Evolutionary conservation across 2,797 vertebrate genomes (phyloP).

Genomic region (Characodon lateralis): DNA sequence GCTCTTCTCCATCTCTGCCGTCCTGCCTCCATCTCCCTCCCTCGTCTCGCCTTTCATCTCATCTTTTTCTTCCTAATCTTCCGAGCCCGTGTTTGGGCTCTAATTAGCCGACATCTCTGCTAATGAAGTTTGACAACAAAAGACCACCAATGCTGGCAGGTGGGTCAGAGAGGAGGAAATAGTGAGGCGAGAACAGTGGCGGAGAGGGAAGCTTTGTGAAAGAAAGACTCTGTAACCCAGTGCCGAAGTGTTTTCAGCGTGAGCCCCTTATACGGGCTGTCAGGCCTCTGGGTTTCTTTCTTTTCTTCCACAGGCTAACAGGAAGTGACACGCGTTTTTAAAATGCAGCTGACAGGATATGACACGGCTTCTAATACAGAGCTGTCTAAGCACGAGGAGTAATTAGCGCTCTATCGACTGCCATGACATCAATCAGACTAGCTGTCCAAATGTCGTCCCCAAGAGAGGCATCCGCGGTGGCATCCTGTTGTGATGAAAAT

Average conservation of each 20-base stretch:
- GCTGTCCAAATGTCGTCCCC: slow-evolving; percentile 65
- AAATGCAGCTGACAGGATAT: slow-evolving; percentile 72
- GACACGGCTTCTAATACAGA: slow-evolving; percentile 61
- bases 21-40: slow-evolving; percentile 33
- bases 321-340: slow-evolving; percentile 90
- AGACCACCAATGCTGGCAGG: slow-evolving; percentile 82
- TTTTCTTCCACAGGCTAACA: slow-evolving; percentile 78
- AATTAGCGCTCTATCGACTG: slow-evolving; percentile 79
- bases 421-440: slow-evolving; percentile 81
- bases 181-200: slow-evolving; percentile 10
- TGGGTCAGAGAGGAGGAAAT: slow-evolving; percentile 49
- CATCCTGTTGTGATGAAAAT: slow-evolving; percentile 49
- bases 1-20: slow-evolving; percentile 59
- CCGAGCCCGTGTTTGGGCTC: slow-evolving; percentile 52
- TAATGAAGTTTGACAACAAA: slow-evolving; percentile 94
- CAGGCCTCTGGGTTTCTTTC: slow-evolving; percentile 39
- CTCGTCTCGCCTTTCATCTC: slow-evolving; percentile 52
- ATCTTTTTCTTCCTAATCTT: slow-evolving; percentile 66
- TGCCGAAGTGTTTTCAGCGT: slow-evolving; percentile 18
- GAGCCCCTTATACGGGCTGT: slow-evolving; percentile 24
- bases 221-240: neutral
- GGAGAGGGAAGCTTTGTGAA: neutral
- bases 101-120: slow-evolving; percentile 85
- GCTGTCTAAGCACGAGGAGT: slow-evolving; percentile 70
- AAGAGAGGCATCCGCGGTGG: slow-evolving; percentile 36